Evolutionary conservation across 2,888 invertebrate genomes (phyloP).

Genomic region (Drosophila ustulata): DNA sequence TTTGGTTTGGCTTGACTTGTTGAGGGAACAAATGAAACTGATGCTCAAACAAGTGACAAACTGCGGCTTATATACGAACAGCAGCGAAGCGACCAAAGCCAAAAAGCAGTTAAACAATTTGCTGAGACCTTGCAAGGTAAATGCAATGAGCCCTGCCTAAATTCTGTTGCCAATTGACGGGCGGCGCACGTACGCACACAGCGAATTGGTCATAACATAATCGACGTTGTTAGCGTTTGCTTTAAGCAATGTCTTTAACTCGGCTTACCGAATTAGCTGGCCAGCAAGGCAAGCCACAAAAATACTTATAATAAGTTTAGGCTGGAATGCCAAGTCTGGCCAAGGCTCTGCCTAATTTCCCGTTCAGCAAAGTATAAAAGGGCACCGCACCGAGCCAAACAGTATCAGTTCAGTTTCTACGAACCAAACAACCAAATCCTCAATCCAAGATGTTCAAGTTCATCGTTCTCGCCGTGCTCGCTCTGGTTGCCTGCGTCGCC

Average conservation of each 20-base stretch:
- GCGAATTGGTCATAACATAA: slow-evolving; percentile 48
- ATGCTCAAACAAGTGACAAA: slow-evolving; percentile 43
- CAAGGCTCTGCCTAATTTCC: slow-evolving; percentile 41
- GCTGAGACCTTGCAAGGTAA: slow-evolving; percentile 56
- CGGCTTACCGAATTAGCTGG: slow-evolving; percentile 29
- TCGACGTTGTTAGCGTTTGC: slow-evolving; percentile 18
- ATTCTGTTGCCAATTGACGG: slow-evolving; percentile 35
- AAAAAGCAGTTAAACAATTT: slow-evolving; percentile 19
- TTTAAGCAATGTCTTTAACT: slow-evolving; percentile 31
- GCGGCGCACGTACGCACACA: slow-evolving; percentile 44
- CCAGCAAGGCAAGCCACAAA: background rate
- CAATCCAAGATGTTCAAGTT: slow-evolving; percentile 72
- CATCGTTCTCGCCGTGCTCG: slow-evolving; percentile 76
- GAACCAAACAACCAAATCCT: slow-evolving; percentile 21
- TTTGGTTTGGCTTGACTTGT: slow-evolving; percentile 44
- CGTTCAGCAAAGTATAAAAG: slow-evolving; percentile 42
- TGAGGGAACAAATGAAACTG: slow-evolving; percentile 71
- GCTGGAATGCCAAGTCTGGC: slow-evolving; percentile 26
- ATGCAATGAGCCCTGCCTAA: slow-evolving; percentile 14
- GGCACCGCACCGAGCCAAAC: slow-evolving; percentile 13
- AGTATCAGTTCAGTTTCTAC: slow-evolving; percentile 58
- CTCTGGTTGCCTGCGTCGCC: slow-evolving; percentile 74
- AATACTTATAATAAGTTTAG: background rate
- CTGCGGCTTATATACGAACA: slow-evolving; percentile 66
- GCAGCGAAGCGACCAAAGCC: background rate